These are phyloP conservation scores for Phaonia tiefii DNA, from an alignment of 2,888 invertebrate species.

Conservation along the genomic window DNA sequence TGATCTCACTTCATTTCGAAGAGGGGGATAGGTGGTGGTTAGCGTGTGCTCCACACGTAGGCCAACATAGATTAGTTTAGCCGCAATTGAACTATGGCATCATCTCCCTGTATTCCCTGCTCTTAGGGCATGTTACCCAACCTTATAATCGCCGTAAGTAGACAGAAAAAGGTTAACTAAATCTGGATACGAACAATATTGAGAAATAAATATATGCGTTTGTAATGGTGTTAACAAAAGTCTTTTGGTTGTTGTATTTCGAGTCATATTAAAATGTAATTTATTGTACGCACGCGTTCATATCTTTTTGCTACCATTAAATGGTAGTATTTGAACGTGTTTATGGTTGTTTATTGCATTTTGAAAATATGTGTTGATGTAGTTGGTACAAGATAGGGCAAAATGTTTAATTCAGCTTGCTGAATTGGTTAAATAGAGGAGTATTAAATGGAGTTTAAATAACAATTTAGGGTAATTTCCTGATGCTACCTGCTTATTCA, in stretches of 20 bases:
- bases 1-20: neutral
- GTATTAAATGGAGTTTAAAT: no score
- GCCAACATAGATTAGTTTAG: conserved; percentile 20
- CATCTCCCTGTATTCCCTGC: conserved; percentile 1
- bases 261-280: conserved; percentile 50
- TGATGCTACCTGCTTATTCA: no score
- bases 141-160: neutral
- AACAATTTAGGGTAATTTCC: no score
- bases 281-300: conserved; percentile 66
- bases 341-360: no score
- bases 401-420: conserved; percentile 32
- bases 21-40: conserved; percentile 10
- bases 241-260: conserved; percentile 45
- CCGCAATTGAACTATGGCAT: conserved; percentile 32
- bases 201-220: neutral
- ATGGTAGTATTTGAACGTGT: conserved; percentile 61
- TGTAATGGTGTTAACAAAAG: conserved; percentile 42
- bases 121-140: conserved; percentile 27
- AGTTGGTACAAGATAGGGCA: no score
- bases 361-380: no score
- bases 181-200: neutral
- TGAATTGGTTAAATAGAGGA: neutral
- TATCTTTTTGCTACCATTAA: conserved; percentile 60
- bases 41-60: conserved; percentile 47
- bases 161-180: conserved; percentile 5